phyloP scores from a whole-genome alignment of 2,888 invertebrate genomes.

The Alsophila aescularia region DNA sequence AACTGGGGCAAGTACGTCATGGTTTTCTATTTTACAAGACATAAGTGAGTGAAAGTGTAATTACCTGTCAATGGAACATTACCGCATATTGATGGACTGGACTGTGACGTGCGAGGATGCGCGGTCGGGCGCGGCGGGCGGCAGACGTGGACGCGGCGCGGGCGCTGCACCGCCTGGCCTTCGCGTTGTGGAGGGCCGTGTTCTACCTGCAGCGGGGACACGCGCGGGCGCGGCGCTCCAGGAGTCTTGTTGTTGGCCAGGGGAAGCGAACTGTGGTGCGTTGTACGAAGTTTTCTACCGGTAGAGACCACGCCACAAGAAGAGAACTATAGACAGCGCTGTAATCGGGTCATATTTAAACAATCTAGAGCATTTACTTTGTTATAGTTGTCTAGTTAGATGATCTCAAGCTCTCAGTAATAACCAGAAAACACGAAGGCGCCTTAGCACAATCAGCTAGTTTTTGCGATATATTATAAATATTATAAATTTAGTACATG shows the following conservation, averaged over 20 bases:
- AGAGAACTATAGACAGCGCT: too few relatives aligned
- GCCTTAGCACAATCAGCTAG: too few relatives aligned
- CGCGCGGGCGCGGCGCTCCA: constrained; percentile 49
- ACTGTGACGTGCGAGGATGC: constrained; percentile 55
- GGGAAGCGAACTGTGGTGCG: constrained; percentile 56
- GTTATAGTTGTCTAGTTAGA: too few relatives aligned
- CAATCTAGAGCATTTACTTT: too few relatives aligned
- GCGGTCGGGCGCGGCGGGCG: constrained; percentile 55
- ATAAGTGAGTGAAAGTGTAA: constrained; percentile 21
- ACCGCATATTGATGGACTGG: constrained; percentile 14
- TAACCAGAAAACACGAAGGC: too few relatives aligned
- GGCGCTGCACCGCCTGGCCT: constrained; percentile 88
- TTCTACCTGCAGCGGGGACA: constrained; percentile 86
- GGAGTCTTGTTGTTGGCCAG: constrained; percentile 45
- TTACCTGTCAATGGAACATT: constrained; percentile 22
- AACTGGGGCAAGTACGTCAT: constrained; percentile 17
- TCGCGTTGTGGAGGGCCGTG: constrained; percentile 90
- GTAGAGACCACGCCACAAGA: too few relatives aligned
- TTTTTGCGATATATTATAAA: too few relatives aligned
- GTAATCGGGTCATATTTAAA: too few relatives aligned
- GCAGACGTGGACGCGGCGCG: constrained; percentile 82
- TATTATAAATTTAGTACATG: too few relatives aligned
- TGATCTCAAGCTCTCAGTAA: too few relatives aligned
- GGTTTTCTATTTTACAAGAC: constrained; percentile 34
- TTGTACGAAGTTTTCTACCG: constrained; percentile 26